Conservation (phyloP, 2,888 invertebrate species). For the Lymantria dispar region DNA sequence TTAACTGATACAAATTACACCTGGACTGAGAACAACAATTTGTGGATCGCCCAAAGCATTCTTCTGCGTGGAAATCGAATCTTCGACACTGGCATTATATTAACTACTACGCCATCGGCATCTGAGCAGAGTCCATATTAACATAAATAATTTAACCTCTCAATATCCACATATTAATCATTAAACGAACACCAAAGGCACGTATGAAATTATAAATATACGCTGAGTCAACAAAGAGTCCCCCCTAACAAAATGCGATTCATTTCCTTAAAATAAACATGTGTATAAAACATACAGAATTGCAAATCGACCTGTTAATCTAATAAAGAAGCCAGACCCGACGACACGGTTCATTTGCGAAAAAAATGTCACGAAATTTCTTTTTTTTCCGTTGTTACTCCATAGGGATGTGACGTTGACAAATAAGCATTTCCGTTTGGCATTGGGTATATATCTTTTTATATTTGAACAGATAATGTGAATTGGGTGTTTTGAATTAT, state of each 20-base stretch:
- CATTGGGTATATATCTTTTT: conserved; percentile 59
- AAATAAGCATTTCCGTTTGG: conserved; percentile 75
- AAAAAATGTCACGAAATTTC: conserved; percentile 67
- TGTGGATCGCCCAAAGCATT: too few relatives aligned
- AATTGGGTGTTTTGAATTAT: conserved; percentile 57
- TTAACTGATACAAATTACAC: too few relatives aligned
- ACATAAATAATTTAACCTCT: conserved; percentile 16
- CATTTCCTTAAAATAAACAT: conserved; percentile 82
- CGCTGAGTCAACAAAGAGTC: conserved; percentile 67
- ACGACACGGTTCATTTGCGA: conserved; percentile 78
- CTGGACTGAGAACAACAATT: too few relatives aligned
- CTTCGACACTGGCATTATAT: too few relatives aligned
- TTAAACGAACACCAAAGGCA: conserved; percentile 33
- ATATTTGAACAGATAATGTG: conserved; percentile 72
- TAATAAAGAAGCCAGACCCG: conserved; percentile 67
- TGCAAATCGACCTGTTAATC: conserved; percentile 82
- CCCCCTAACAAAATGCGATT: conserved; percentile 68
- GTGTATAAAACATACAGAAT: conserved; percentile 75
- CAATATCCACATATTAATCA: conserved; percentile 22
- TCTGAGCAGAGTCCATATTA: neutral
- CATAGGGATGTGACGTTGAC: conserved; percentile 74
- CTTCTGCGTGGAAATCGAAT: too few relatives aligned
- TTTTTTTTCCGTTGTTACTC: conserved; percentile 53
- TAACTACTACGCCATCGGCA: too few relatives aligned
- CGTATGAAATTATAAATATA: conserved; percentile 47